phyloP scores from a whole-genome alignment of 2,113 vertebrate species.

The Gavialis gangeticus region DNA sequence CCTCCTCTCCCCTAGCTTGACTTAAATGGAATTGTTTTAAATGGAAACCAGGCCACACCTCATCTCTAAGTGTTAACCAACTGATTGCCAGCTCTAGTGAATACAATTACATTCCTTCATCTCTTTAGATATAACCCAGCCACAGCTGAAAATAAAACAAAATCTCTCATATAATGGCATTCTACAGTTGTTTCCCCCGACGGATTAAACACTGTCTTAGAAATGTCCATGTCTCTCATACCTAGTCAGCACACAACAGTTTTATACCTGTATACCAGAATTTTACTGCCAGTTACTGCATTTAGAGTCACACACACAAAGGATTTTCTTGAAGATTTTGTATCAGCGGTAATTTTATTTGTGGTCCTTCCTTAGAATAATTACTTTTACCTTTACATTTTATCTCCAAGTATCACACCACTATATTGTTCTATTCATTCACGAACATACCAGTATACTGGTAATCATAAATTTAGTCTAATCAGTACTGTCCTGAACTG shows the following conservation, averaged over 20 bases:
- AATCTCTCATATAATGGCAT: neutral
- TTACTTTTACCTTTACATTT: neutral
- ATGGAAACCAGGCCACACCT: neutral
- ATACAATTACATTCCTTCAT: neutral
- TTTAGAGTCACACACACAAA: neutral
- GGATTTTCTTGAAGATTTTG: neutral
- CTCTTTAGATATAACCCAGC: neutral
- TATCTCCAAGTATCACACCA: neutral
- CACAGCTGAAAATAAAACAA: neutral
- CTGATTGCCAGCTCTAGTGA: neutral
- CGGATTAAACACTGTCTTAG: accelerated
- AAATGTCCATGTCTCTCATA: accelerated
- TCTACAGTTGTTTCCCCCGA: neutral
- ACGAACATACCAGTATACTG: neutral
- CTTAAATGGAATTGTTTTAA: neutral
- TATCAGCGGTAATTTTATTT: neutral
- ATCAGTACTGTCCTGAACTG: no score
- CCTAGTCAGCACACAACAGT: accelerated
- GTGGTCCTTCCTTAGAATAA: neutral
- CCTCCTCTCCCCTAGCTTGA: no score
- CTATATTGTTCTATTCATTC: neutral
- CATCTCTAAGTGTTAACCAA: neutral
- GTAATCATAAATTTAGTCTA: neutral
- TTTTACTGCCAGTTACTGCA: neutral
- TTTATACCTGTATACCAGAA: neutral